Base-by-base conservation (phyloP, 1,140 invertebrate species). In the Plutomurus gul region DNA sequence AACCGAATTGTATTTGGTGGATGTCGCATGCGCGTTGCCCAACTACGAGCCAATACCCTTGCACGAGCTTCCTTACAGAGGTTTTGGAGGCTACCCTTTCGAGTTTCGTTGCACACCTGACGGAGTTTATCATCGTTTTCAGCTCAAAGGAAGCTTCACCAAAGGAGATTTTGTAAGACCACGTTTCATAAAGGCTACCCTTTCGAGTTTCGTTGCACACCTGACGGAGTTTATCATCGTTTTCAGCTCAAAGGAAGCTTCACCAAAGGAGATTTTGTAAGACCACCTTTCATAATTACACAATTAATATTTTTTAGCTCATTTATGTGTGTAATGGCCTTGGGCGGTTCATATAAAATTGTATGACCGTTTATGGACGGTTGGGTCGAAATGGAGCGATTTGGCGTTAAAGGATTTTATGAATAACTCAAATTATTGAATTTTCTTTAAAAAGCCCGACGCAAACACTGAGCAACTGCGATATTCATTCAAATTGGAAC, bases 151-250 rank as follows among this genome's bases (percentile, higher is more conserved):
- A 47, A 70, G 37, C 25, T 70, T 25, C 16, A 27, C 56, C 1
- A 77, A 77, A 27, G 75, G 75, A 22, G 75, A 77, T 77, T 77
- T 65, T 70, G 75, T 70, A 70, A 60, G 43, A 25, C 2, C 27
- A 56, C 47, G n/a, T 8, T n/a, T n/a, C n/a, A n/a, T n/a, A n/a
- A n/a, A n/a, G 75, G 75, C 6, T 65, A 65, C 33, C 56, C 51
- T 18, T 77, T n/a, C 70, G 75, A 77, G 30, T 77, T 40, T 65
- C 75, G 75, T 18, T 11, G 27, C 4, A 65, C 22, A 8, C 1
- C n/a, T 4, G 4, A 77, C 1, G 75, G 56, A 43, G 37, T 65
- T 4, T 77, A 70, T 47, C 75, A 77, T 7, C 18, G 75, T 5
- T 6, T 40, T 10, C 75, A 77, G 36, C 3, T 27, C 10, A 46